Conservation (phyloP, 1,140 invertebrate genomes). For the Eubasilissa regina region DNA sequence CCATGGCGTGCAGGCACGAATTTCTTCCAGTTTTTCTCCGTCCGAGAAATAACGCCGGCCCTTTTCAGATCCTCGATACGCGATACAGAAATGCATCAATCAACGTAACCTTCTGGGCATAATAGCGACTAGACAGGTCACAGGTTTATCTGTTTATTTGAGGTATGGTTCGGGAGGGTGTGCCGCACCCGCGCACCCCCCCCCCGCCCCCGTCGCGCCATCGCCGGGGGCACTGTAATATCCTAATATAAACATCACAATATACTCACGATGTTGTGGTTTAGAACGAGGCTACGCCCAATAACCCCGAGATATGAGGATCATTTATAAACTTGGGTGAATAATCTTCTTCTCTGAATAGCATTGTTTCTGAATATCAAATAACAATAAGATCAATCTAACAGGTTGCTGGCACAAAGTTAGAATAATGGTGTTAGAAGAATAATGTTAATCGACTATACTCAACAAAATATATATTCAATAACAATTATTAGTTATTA, state of each 20-base stretch:
- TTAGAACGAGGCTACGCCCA: conserved; percentile 17
- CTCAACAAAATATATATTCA: too few relatives aligned
- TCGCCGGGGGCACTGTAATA: conserved; percentile 12
- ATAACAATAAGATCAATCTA: background rate
- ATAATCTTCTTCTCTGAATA: conserved; percentile 25
- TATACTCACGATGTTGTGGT: conserved; percentile 8
- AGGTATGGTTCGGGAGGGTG: conserved; percentile 36
- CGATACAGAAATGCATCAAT: conserved; percentile 59
- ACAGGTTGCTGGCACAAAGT: background rate
- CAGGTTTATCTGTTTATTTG: conserved; percentile 57
- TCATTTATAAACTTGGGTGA: conserved; percentile 32
- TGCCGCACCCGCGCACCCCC: background rate
- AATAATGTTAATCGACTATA: too few relatives aligned
- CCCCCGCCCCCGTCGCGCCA: too few relatives aligned
- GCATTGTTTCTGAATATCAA: conserved; percentile 14
- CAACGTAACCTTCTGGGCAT: conserved; percentile 56
- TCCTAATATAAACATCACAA: conserved; percentile 36
- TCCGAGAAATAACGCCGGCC: background rate
- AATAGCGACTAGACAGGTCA: conserved; percentile 50
- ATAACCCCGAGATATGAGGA: conserved; percentile 43
- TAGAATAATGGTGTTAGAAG: too few relatives aligned
- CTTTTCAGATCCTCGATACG: conserved; percentile 39
- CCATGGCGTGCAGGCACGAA: conserved; percentile 17
- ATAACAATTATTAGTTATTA: too few relatives aligned
- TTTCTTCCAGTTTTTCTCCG: background rate